A percentile compares a stretch with the other conserved stretches of the same genome.
Conservation (phyloP, 2,113 vertebrate genomes). For the Hucho hucho region DNA sequence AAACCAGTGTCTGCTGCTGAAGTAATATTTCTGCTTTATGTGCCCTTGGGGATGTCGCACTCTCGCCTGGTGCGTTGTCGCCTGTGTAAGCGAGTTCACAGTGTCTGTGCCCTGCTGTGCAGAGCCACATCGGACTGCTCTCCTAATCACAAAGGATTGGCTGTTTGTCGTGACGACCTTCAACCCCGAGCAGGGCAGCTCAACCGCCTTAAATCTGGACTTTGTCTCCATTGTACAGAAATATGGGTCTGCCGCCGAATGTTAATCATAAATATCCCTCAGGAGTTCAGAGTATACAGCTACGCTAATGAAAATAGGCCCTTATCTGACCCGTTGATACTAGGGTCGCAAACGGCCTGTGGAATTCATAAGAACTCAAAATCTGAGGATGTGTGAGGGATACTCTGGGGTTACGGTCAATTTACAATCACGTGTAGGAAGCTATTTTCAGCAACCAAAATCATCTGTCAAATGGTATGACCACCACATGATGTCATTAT, state of each 20-base stretch:
- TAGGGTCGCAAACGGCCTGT: background rate
- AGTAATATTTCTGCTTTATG: conserved; percentile 23
- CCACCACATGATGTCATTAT: too few species aligned
- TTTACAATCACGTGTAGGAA: too few species aligned
- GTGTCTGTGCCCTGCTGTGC: background rate
- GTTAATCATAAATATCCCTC: too few species aligned
- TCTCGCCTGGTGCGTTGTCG: conserved; percentile 33
- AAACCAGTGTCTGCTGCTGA: conserved; percentile 28
- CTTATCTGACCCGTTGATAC: too few species aligned
- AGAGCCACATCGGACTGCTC: conserved; percentile 14
- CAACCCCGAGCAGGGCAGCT: background rate
- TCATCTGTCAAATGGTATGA: too few species aligned
- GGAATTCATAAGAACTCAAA: background rate
- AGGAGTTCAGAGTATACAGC: too few species aligned
- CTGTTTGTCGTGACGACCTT: background rate
- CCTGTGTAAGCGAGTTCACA: conserved; percentile 46
- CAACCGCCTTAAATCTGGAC: background rate
- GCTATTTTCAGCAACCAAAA: too few species aligned
- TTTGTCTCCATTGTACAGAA: background rate
- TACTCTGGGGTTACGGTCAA: too few species aligned
- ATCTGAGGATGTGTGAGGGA: too few species aligned
- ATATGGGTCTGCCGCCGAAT: background rate
- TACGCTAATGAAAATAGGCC: too few species aligned
- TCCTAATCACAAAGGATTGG: background rate
- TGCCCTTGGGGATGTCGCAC: conserved; percentile 46